Conservation (phyloP, 2,113 vertebrate genomes). For the Phyllostomus hastatus region DNA sequence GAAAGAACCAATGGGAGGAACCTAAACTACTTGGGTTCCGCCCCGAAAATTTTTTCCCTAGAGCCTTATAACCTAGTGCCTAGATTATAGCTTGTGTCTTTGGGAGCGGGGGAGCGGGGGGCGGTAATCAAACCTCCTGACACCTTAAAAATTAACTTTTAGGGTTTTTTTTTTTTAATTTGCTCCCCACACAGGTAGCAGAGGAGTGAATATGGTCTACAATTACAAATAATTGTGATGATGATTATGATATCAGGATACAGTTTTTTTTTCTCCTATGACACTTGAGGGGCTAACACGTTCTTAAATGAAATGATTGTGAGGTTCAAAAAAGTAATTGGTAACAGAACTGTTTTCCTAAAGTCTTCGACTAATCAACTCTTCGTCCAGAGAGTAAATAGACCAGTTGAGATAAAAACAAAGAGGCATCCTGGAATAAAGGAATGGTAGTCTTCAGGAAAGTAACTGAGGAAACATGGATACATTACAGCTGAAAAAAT, state of each 20-base stretch:
- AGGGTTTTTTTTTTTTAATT: background rate
- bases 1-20: conserved; percentile 46
- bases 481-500: background rate
- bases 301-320: background rate
- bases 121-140: background rate
- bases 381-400: background rate
- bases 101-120: background rate
- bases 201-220: background rate
- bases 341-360: background rate
- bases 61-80: background rate
- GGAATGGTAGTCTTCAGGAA: background rate
- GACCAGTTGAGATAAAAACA: background rate
- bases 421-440: background rate
- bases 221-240: background rate
- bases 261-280: background rate
- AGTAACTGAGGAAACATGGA: background rate
- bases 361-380: background rate
- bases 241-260: background rate
- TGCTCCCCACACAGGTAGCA: background rate
- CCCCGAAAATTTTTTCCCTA: background rate
- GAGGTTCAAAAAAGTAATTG: background rate
- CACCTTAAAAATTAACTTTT: background rate
- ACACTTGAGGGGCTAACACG: background rate
- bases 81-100: accelerated
- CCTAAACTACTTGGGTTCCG: background rate